These are phyloP conservation scores for Dolichotis patagonum DNA, from an alignment of 2,113 vertebrate genomes.

Conservation along the genomic window DNA sequence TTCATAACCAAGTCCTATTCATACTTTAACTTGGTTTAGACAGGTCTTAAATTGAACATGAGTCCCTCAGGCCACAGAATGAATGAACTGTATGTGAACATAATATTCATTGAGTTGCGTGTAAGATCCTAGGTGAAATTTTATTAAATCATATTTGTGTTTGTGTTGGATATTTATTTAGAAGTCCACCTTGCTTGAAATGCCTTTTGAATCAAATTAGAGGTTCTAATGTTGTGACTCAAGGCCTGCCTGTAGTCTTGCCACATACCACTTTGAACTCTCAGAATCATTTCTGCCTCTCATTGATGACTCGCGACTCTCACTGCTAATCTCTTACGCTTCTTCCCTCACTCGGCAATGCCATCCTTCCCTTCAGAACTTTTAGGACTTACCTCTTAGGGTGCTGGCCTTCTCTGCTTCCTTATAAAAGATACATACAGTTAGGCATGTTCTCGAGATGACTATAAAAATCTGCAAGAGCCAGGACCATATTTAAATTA, in stretches of 20 bases:
- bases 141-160: conserved; percentile 55
- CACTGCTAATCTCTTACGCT: not conserved
- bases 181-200: conserved; percentile 28
- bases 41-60: conserved; percentile 61
- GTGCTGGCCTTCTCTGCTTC: not conserved
- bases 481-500: not conserved
- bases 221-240: conserved; percentile 9
- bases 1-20: conserved; percentile 63
- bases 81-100: conserved; percentile 22
- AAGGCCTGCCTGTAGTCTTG: not conserved
- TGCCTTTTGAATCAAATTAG: conserved; percentile 43
- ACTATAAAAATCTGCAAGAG: conserved; percentile 7
- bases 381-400: not conserved
- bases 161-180: conserved; percentile 66
- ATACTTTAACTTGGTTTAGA: conserved; percentile 65
- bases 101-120: conserved; percentile 35
- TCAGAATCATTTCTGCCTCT: conserved; percentile 5
- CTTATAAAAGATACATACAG: conserved; percentile 13
- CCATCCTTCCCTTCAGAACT: not conserved
- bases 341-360: not conserved
- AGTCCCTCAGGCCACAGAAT: conserved; percentile 50
- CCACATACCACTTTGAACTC: not conserved
- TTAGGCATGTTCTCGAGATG: not conserved
- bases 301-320: not conserved
- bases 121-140: conserved; percentile 12